Conservation (phyloP, 2,113 vertebrate genomes). For the Festucalex cinctus region DNA sequence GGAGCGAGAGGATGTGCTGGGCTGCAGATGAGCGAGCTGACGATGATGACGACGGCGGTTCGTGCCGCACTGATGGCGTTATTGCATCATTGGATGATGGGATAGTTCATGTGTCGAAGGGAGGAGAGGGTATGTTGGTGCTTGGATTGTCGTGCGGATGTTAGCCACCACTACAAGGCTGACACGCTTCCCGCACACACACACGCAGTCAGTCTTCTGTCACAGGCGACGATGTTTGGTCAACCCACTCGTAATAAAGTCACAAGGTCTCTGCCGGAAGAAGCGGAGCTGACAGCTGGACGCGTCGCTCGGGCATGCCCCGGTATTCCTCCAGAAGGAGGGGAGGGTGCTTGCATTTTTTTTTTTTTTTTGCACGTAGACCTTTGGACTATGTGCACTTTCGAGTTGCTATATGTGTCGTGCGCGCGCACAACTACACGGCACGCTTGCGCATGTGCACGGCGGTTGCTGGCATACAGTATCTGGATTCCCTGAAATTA, state of each 20-base stretch:
- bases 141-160: constrained; percentile 45
- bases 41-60: constrained; percentile 11
- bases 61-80: constrained; percentile 30
- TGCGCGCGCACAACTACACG: constrained; percentile 5
- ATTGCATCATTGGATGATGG: constrained; percentile 48
- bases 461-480: constrained; percentile 6
- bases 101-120: constrained; percentile 50
- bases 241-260: constrained; percentile 31
- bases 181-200: constrained; percentile 31
- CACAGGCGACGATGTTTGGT: constrained; percentile 38
- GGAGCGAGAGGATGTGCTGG: constrained; percentile 51
- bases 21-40: constrained; percentile 11
- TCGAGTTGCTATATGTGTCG: constrained; percentile 5
- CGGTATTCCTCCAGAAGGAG: constrained; percentile 48
- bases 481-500: constrained; percentile 3
- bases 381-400: constrained; percentile 15
- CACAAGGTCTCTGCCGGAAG: constrained; percentile 52
- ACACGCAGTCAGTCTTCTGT: constrained; percentile 23
- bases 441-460: constrained; percentile 14
- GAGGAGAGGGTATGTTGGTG: constrained; percentile 24
- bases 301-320: constrained; percentile 62
- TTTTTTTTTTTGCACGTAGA: constrained; percentile 30
- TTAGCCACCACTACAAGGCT: constrained; percentile 51
- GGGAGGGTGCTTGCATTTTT: constrained; percentile 29
- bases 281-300: constrained; percentile 54